Evolutionary conservation across 2,888 invertebrate species (phyloP), one percentile per base, ranked within the genome.

Genomic region (Galerucella pusilla): DNA sequence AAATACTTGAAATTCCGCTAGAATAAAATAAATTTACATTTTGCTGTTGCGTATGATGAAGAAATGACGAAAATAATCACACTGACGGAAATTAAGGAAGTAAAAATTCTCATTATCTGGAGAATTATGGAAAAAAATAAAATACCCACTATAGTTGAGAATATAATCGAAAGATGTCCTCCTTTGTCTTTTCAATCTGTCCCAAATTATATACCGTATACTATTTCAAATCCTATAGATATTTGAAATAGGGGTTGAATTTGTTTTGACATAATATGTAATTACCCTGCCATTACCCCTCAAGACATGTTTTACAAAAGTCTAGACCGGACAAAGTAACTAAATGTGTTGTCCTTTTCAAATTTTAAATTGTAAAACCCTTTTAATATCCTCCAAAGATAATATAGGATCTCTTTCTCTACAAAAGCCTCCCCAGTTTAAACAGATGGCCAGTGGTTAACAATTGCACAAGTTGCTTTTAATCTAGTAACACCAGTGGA

Each of bases 391-490:
- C 46, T 65, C 64, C 64, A 65, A 46, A 65, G 64, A 45, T 46
- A n/a, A 49, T 49, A 4, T 65, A 16, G 16, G 20, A 46, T 65
- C 64, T 65, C 46, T 65, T 65, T 65, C 46, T 16, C 45, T 46
- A 35, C 35, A n/a, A 65, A 16, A 16, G 7, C 46, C 16, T 71
- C 64, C 64, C 64, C 63, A 66, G 66, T 72, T 66, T 60, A 57
- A 67, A 42, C 72, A 72, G 66, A 59, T 67, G 72, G 46, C 16
- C 45, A 65, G 64, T 65, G 64, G 64, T 65, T 59, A 66, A 72
- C 65, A 49, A 67, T 72, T 66, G 72, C 72, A 72, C 49, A 72
- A 72, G 72, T 72, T 60, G 60, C 66, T 66, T 72, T 72, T 66
- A 72, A 72, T 72, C 60, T 60, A 72, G 66, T 72, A 66, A 67